Evolutionary conservation across 2,888 invertebrate species (phyloP), one percentile per base, ranked within the genome.

Genomic region (Cephus runcator): DNA sequence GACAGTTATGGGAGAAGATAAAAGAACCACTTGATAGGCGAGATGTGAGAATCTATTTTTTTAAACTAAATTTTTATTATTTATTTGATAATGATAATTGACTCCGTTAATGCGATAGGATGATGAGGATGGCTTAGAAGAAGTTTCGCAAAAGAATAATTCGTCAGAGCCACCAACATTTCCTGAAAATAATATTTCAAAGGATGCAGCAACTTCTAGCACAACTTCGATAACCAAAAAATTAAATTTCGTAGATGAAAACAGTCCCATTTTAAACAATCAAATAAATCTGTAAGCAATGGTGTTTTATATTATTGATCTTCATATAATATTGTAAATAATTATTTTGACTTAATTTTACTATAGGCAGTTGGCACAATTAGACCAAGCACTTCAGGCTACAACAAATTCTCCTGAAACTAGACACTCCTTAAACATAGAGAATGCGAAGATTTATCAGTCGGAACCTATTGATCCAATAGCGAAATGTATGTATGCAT

Each of bases 1-100:
- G 81, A 34, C 87, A 87, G 71, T 83, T 92, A 6, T 92, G 92
- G 92, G 86, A 90, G 36, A 91, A 92, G 83, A 82, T 92, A 35
- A 87, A 86, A 79, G 84, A 86, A 23, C 82, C 87, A 36, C 83
- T 71, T 12, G 76, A 80, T 36, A 30, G 78, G 35, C 79, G 81
- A n/a, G 81, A 83, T 73, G 89, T 88, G 81, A 78, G 79, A 80
- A 31, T 56, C 56, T 56, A 69, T 4, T 68, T 30, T 35, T 75
- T 74, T 9, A 6, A 23, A 9, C 23, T 23, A 56, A 56, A 56
- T 9, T 77, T 75, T 68, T 40, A 79, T 77, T 76, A n/a, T 76
- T 74, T 69, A 74, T 3, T 56, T 23, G 34, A 9, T 23, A 35
- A 9, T 12, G 69, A 34, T 75, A 68, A 30, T 33, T n/a, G 40